phyloP scores from a whole-genome alignment of 2,797 vertebrate species.

The Malurus leucopterus region DNA sequence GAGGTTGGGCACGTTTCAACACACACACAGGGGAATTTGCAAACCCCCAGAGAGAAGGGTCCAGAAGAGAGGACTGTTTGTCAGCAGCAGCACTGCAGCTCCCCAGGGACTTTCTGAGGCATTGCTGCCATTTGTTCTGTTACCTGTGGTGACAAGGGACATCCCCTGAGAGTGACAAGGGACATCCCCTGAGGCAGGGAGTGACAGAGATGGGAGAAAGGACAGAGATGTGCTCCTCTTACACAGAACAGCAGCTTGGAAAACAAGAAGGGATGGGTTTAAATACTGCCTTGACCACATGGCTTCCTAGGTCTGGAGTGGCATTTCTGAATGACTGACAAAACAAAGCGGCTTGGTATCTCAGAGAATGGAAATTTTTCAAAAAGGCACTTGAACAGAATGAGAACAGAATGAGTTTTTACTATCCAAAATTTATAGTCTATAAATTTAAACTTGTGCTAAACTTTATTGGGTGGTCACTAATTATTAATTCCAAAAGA shows the following conservation, averaged over 20 bases:
- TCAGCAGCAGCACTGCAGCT: not conserved
- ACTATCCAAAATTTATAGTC: fast-evolving
- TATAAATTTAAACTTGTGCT: not conserved
- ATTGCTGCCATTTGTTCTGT: not conserved
- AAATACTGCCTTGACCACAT: not conserved
- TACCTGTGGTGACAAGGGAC: fast-evolving
- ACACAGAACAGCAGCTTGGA: not conserved
- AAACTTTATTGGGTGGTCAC: not conserved
- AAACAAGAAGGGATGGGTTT: not conserved
- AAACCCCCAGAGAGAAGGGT: not conserved
- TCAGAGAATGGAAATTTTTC: fast-evolving
- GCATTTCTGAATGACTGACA: not conserved
- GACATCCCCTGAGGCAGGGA: not conserved
- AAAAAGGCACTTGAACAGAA: not conserved
- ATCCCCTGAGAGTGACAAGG: not conserved
- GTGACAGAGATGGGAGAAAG: not conserved
- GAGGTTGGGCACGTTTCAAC: not conserved
- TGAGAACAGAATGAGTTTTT: not conserved
- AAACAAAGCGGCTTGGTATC: not conserved
- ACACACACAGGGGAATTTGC: not conserved
- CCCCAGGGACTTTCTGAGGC: fast-evolving
- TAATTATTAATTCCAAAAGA: not conserved
- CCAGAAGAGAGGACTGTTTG: not conserved
- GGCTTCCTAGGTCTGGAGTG: too few relatives aligned
- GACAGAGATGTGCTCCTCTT: not conserved